Base-by-base conservation (phyloP, 1,140 invertebrate genomes). In the Paramacrobiotus metropolitanus region DNA sequence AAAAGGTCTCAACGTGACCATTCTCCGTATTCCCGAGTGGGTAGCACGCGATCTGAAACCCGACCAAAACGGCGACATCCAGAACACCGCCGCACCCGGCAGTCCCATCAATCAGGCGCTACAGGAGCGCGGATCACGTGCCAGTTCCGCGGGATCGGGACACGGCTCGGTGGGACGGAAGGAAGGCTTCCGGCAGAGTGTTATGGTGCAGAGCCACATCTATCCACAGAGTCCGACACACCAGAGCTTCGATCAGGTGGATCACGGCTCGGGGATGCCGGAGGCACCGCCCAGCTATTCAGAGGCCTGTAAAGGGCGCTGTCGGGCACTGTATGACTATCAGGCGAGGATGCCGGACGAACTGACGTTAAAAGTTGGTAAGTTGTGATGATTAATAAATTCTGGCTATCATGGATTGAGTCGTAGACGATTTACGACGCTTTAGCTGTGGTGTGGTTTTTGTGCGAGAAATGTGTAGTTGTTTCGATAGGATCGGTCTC, bases 321-420 rank as follows among this genome's bases (percentile, higher is more conserved):
- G 87, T 70, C 80, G 80, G 65, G 88, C 85, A 1, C 74, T 92
- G 1, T 93, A 92, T 70, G 81, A 84, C 48, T 93, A 92, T 71
- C 79, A 83, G 64, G 86, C 87, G 9, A 86, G 86, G 68, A 76
- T 90, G 44, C 82, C 83, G 67, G 88, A 92, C 74, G 88, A 94
- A 71, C 77, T 94, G 21, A 84, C 82, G 55, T 76, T 92, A 55
- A 79, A 77, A 68, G 81, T 83, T 68, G 88, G 82, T 81, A 70
- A 70, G 66, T 61, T 3, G 40, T 15, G 21, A 21, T 60, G 3
- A 31, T 21, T n/a, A n/a, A n/a, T n/a, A n/a, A n/a, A n/a, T n/a
- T n/a, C n/a, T n/a, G n/a, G n/a, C n/a, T n/a, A n/a, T n/a, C n/a
- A n/a, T n/a, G n/a, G n/a, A n/a, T n/a, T n/a, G n/a, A n/a, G n/a